Percentiles rank a stretch among this genome's conserved stretches.
Evolutionary conservation across 2,888 invertebrate genomes (phyloP).

Genomic region (Hipparchia sbordonii): DNA sequence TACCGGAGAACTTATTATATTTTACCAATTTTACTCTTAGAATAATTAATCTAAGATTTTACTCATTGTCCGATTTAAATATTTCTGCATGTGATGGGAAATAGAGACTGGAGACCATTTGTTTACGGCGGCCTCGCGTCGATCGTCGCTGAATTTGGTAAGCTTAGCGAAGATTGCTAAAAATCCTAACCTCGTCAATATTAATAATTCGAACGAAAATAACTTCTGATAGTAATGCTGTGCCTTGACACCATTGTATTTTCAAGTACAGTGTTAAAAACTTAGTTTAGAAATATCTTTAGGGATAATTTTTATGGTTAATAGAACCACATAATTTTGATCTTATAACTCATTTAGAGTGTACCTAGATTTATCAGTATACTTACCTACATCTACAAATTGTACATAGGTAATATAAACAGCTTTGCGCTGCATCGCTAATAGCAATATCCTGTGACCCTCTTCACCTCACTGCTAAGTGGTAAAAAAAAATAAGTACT

Average conservation of each 20-base stretch:
- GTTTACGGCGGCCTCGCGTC: slow-evolving; percentile 97
- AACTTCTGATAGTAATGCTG: background rate
- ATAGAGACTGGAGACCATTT: slow-evolving; percentile 95
- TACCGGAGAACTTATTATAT: too few species aligned
- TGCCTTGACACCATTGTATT: background rate
- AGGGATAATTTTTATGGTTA: too few species aligned
- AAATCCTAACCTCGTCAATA: slow-evolving; percentile 15
- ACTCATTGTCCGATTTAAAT: background rate
- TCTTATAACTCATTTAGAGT: too few species aligned
- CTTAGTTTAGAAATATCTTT: background rate
- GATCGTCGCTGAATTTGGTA: slow-evolving; percentile 96
- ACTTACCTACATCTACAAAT: too few species aligned
- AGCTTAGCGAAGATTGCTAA: slow-evolving; percentile 49
- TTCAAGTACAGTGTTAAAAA: background rate
- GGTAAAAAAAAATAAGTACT: too few species aligned
- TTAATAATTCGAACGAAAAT: background rate
- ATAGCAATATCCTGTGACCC: too few species aligned
- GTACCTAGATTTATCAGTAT: too few species aligned
- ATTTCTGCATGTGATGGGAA: slow-evolving; percentile 85
- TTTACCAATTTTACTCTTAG: too few species aligned
- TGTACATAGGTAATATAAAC: too few species aligned
- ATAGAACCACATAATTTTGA: too few species aligned
- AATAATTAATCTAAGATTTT: background rate
- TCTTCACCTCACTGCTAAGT: too few species aligned
- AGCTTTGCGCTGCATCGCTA: too few species aligned